phyloP scores from a whole-genome alignment of 2,113 vertebrate species.

The Ameiurus melas region DNA sequence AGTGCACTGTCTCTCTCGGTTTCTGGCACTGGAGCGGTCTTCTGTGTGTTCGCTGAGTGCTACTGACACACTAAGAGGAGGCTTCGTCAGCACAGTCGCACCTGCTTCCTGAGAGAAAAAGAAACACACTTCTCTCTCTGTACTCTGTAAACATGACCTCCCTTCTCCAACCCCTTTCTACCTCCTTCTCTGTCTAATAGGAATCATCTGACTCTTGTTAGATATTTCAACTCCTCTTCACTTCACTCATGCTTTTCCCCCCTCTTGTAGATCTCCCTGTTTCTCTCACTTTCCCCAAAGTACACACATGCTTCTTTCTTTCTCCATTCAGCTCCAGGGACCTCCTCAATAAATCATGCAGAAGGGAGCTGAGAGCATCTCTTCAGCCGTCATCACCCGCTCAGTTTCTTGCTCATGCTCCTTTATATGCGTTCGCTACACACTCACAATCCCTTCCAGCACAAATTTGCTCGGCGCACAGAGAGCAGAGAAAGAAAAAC shows the following conservation, averaged over 20 bases:
- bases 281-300: slow-evolving; percentile 64
- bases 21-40: slow-evolving; percentile 53
- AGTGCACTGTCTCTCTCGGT: slow-evolving; percentile 32
- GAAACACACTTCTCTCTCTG: slow-evolving; percentile 52
- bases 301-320: slow-evolving; percentile 64
- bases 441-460: neutral
- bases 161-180: slow-evolving; percentile 39
- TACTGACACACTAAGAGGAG: slow-evolving; percentile 54
- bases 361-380: slow-evolving; percentile 66
- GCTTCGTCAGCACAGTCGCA: slow-evolving; percentile 58
- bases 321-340: slow-evolving; percentile 77
- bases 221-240: neutral
- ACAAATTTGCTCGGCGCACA: slow-evolving; percentile 4
- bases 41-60: slow-evolving; percentile 47
- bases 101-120: slow-evolving; percentile 58
- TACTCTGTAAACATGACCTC: slow-evolving; percentile 44
- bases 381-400: slow-evolving; percentile 49
- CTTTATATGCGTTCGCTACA: neutral
- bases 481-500: neutral
- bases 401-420: slow-evolving; percentile 49
- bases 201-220: slow-evolving; percentile 70
- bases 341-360: slow-evolving; percentile 77
- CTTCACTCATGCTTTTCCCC: neutral
- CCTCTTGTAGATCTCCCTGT: slow-evolving; percentile 18
- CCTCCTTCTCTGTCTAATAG: slow-evolving; percentile 40